Percentiles rank a stretch among this genome's conserved stretches.
phyloP scores from a whole-genome alignment of 2,797 vertebrate genomes.

The Selene dorsalis region DNA sequence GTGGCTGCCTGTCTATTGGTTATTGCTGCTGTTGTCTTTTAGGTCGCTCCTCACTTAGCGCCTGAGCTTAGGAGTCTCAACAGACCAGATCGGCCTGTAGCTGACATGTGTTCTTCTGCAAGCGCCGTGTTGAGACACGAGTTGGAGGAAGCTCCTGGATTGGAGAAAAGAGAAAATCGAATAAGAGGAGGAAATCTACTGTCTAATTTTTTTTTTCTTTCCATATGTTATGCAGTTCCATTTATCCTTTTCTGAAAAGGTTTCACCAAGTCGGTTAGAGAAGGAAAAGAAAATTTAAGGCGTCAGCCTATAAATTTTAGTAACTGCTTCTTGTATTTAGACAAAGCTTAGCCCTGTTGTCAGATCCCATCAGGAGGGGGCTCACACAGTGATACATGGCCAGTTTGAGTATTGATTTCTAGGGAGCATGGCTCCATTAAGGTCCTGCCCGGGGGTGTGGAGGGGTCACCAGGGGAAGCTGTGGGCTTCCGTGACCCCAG shows the following conservation, averaged over 20 bases:
- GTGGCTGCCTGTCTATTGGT: conserved; percentile 75
- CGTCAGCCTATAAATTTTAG: conserved; percentile 41
- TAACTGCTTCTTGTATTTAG: conserved; percentile 65
- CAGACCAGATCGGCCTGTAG: conserved; percentile 67
- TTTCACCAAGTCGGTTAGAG: conserved; percentile 12
- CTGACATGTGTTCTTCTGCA: conserved; percentile 67
- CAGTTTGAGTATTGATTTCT: conserved; percentile 98
- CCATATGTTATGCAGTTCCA: conserved; percentile 27
- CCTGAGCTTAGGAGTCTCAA: conserved; percentile 64
- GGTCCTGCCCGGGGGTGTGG: conserved; percentile 90
- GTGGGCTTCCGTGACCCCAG: conserved; percentile 90
- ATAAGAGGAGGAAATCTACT: conserved; percentile 27
- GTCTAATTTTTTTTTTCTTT: conserved; percentile 35
- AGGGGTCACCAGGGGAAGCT: conserved; percentile 90
- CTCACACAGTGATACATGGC: conserved; percentile 88
- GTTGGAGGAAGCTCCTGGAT: conserved; percentile 43
- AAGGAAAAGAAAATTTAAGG: neutral
- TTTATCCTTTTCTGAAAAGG: conserved; percentile 21
- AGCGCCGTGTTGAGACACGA: conserved; percentile 34
- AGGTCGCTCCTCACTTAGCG: conserved; percentile 55
- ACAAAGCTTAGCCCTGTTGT: conserved; percentile 67
- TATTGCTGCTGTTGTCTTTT: conserved; percentile 75
- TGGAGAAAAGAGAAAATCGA: conserved; percentile 28
- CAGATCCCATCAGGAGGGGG: conserved; percentile 76
- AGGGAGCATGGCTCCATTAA: conserved; percentile 94